A percentile compares a stretch with the other conserved stretches of the same genome.
phyloP scores from a whole-genome alignment of 2,797 vertebrate species.

The Ficedula albicollis region DNA sequence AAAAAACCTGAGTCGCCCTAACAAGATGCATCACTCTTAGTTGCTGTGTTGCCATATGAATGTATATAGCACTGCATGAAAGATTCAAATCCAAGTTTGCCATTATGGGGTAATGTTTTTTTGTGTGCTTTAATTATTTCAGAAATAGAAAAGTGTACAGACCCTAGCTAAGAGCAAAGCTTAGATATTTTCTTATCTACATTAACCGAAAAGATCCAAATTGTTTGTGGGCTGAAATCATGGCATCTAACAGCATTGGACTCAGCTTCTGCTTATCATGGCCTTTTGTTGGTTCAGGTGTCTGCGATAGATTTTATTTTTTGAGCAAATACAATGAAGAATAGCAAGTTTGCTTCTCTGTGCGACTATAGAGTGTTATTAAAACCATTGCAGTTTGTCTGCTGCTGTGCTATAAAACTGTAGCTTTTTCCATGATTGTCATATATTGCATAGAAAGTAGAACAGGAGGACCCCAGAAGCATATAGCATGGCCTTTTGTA shows the following conservation, averaged over 20 bases:
- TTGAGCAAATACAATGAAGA: not conserved
- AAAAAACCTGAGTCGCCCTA: accelerated
- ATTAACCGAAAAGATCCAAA: not conserved
- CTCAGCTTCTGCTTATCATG: not conserved
- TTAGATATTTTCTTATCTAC: not conserved
- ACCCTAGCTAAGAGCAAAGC: not conserved
- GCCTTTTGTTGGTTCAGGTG: not conserved
- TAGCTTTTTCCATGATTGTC: not conserved
- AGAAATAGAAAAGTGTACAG: not conserved
- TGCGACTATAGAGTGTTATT: not conserved
- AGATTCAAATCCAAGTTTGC: not conserved
- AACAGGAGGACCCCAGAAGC: not conserved
- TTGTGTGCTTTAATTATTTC: not conserved
- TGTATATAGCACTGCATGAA: not conserved
- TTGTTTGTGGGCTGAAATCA: not conserved
- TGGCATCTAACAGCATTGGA: not conserved
- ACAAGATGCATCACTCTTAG: not conserved
- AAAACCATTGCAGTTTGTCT: not conserved
- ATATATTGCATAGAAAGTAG: not conserved
- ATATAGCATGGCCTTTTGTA: not conserved
- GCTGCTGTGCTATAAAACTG: not conserved
- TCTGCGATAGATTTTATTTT: not conserved
- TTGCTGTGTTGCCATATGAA: not conserved
- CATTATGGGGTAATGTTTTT: not conserved
- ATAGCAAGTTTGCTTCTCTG: not conserved